Evolutionary conservation across 1,140 invertebrate species (phyloP), one percentile per base, ranked within the genome.

Genomic region (Eurosta solidaginis): DNA sequence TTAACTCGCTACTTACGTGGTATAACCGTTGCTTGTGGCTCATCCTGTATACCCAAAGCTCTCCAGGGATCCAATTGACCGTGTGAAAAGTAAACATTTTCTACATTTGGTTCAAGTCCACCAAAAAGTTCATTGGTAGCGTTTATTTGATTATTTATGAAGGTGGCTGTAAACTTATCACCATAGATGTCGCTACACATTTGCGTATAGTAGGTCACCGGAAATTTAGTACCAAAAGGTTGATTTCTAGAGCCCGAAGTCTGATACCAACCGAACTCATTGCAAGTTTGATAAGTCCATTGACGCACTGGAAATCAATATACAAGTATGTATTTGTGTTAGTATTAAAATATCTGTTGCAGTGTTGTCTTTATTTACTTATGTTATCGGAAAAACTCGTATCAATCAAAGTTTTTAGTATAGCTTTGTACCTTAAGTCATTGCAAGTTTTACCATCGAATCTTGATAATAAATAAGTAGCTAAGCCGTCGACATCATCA

Each of bases 271-370:
- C 93, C 93, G 82, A 91, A 94, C 84, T 94, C 93, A 25, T 90
- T 91, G 85, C 94, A 95, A 0, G 92, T 93, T 85, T 94, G 93
- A 81, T 92, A 93, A 2, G 87, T 89, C 93, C 93, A 94, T 81
- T 91, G 90, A 27, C 91, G 89, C 82, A 86, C 85, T 87, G 77
- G 0, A 74, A 77, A 52, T 42, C n/a, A 47, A 77, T n/a, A n/a
- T n/a, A n/a, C n/a, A n/a, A n/a, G n/a, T n/a, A n/a, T n/a, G n/a
- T 27, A 10, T 36, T 40, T 78, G 25, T 1, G 12, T 14, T 20
- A 49, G 4, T 29, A n/a, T 49, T 49, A 75, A 12, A 50, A 54
- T 20, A 47, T 36, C 25, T 59, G 7, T 0, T 45, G 33, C 20
- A 0, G 36, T 10, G 1, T 45, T 50, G 10, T 74, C 10, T 12